These are phyloP conservation scores for Aleiodes alternator DNA, from an alignment of 2,888 invertebrate species.

Conservation along the genomic window DNA sequence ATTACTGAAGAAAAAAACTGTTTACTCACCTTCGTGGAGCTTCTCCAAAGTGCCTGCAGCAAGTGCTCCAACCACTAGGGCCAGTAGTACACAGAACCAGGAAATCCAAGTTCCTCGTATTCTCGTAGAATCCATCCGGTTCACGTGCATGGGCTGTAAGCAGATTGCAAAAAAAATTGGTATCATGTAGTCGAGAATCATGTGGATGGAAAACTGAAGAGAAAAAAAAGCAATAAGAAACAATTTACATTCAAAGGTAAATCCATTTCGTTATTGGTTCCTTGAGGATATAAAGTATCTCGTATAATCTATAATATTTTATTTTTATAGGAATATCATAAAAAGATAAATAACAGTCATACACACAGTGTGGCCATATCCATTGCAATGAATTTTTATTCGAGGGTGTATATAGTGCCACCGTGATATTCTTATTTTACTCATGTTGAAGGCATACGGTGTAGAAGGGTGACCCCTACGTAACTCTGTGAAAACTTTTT, in stretches of 20 bases:
- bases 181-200: not conserved
- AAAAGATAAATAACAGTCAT: slow-evolving; percentile 36
- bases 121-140: slow-evolving; percentile 68
- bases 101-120: slow-evolving; percentile 64
- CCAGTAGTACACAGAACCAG: slow-evolving; percentile 61
- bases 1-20: not conserved
- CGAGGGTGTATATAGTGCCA: slow-evolving; percentile 1
- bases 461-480: not conserved
- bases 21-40: slow-evolving; percentile 71
- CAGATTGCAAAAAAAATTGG: not conserved
- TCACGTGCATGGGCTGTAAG: slow-evolving; percentile 66
- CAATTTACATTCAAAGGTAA: not conserved
- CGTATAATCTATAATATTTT: slow-evolving; percentile 31
- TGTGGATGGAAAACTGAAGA: too few species aligned
- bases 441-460: slow-evolving; percentile 40
- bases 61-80: slow-evolving; percentile 59
- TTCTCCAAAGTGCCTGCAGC: slow-evolving; percentile 71
- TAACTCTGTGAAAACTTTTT: slow-evolving; percentile 35
- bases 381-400: slow-evolving; percentile 46
- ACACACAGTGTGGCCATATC: slow-evolving; percentile 27
- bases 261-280: not conserved
- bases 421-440: slow-evolving; percentile 36
- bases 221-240: not conserved
- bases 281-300: not conserved
- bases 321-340: slow-evolving; percentile 27